phyloP scores from a whole-genome alignment of 53 echinoderm and acorn worm genomes.

The Holothuria scabra region DNA sequence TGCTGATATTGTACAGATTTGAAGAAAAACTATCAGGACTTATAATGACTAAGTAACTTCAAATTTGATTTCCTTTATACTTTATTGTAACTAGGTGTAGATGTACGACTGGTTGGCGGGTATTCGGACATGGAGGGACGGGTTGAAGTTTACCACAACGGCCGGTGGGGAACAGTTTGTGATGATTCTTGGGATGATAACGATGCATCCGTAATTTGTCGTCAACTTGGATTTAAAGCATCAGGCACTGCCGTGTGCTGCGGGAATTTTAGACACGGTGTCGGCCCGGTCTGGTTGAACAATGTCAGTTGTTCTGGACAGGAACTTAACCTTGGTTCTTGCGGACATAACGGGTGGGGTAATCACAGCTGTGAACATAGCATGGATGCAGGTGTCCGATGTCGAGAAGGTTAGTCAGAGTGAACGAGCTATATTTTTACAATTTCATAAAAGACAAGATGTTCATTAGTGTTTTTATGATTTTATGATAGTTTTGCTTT shows the following conservation, averaged over 20 bases:
- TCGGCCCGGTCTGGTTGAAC: background rate
- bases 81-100: too few relatives aligned
- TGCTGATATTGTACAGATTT: too few relatives aligned
- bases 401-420: too few relatives aligned
- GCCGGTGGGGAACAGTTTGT: constrained; percentile 18
- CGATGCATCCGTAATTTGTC: background rate
- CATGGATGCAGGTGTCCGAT: background rate
- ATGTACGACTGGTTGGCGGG: too few relatives aligned
- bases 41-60: too few relatives aligned
- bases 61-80: too few relatives aligned
- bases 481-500: too few relatives aligned
- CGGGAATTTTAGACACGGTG: background rate
- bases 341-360: constrained; percentile 2
- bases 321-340: background rate
- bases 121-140: too few relatives aligned
- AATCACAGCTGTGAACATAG: background rate
- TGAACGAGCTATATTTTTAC: too few relatives aligned
- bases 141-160: background rate
- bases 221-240: constrained; percentile 7
- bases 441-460: too few relatives aligned
- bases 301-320: background rate
- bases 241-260: background rate
- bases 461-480: too few relatives aligned
- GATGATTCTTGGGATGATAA: constrained; percentile 1
- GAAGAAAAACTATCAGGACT: too few relatives aligned